Conservation (phyloP, 1,140 invertebrate species). For the Meteorus sp. region DNA sequence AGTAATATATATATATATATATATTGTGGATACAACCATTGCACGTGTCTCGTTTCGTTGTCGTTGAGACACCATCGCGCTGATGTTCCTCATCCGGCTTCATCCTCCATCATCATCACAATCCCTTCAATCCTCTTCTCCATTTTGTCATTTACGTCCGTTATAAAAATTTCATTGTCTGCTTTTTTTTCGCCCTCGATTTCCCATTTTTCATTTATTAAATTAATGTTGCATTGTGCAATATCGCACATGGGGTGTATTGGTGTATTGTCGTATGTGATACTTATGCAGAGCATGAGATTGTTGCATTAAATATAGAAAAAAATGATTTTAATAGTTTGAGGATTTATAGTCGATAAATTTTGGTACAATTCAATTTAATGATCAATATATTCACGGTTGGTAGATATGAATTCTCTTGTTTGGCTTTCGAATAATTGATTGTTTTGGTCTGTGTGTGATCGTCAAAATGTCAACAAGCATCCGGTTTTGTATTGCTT, state of each 20-base stretch:
- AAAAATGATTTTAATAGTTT: conserved; percentile 1
- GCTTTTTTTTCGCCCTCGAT: background rate
- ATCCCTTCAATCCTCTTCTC: background rate
- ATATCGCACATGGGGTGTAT: too few species aligned
- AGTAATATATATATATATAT: too few species aligned
- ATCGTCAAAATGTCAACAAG: background rate
- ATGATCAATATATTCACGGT: background rate
- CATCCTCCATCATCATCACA: background rate
- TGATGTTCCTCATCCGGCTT: background rate
- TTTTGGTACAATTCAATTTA: background rate
- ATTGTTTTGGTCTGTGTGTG: background rate
- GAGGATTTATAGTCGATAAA: background rate
- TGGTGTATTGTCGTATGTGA: too few species aligned
- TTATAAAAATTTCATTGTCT: background rate
- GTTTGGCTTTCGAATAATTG: background rate
- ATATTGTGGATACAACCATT: background rate
- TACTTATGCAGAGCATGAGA: too few species aligned
- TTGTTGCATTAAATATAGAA: background rate
- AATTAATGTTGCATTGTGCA: too few species aligned
- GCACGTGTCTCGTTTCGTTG: background rate
- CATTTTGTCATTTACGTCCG: too few species aligned
- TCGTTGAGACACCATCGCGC: too few species aligned
- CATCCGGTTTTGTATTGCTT: too few species aligned
- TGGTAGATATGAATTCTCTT: too few species aligned
- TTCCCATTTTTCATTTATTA: too few species aligned